phyloP scores from a whole-genome alignment of 2,797 vertebrate genomes.

The Spinus pinus region DNA sequence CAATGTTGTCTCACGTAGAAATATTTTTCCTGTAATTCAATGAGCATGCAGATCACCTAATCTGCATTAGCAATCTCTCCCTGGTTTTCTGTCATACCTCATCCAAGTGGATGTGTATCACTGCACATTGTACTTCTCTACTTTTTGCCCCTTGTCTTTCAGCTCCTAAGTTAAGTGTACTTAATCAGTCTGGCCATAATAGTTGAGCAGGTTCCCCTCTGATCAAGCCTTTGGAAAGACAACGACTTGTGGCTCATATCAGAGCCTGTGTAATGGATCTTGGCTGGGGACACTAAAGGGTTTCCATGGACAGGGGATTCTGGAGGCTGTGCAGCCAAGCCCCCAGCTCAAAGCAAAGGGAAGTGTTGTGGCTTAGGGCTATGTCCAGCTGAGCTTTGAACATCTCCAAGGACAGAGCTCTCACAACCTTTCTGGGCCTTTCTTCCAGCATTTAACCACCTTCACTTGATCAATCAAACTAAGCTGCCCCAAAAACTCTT shows the following conservation, averaged over 20 bases:
- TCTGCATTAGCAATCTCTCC: not conserved
- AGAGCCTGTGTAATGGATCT: not conserved
- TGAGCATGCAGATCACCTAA: fast-evolving
- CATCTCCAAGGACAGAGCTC: not conserved
- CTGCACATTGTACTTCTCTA: not conserved
- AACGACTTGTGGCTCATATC: fast-evolving
- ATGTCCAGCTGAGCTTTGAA: not conserved
- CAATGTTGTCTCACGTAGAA: not conserved
- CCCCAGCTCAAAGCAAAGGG: not conserved
- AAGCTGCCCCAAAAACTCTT: not conserved
- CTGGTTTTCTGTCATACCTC: not conserved
- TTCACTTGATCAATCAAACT: not conserved
- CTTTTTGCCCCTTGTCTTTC: not conserved
- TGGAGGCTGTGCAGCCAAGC: not conserved
- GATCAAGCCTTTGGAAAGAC: not conserved
- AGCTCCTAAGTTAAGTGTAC: not conserved
- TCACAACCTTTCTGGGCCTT: not conserved
- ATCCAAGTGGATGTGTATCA: not conserved
- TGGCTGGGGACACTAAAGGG: not conserved
- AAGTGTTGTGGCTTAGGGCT: not conserved
- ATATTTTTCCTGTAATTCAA: not conserved
- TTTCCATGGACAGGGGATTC: not conserved
- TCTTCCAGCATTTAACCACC: not conserved
- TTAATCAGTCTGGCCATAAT: not conserved
- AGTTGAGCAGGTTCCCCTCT: not conserved